A percentile compares a stretch with the other conserved stretches of the same genome.
Evolutionary conservation across 2,888 invertebrate species (phyloP).

Genomic region (Caenorhabditis sp.): DNA sequence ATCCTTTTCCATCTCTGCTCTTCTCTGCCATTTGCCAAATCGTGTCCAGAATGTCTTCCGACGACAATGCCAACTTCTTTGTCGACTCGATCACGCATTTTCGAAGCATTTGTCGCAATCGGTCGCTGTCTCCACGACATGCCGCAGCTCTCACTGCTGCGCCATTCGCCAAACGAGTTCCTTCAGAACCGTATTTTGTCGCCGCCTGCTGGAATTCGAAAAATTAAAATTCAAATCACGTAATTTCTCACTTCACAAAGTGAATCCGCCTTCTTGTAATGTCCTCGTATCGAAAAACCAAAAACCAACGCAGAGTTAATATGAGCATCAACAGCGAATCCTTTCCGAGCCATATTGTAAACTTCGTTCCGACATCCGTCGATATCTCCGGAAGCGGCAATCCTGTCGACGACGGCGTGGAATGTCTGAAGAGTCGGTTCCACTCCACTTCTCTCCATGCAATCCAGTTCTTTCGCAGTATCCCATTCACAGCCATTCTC

Average conservation of each 20-base stretch:
- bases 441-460: slow-evolving; percentile 48
- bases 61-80: slow-evolving; percentile 51
- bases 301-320: slow-evolving; percentile 69
- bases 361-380: slow-evolving; percentile 66
- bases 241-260: slow-evolving; percentile 61
- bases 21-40: slow-evolving; percentile 73
- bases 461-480: slow-evolving; percentile 51
- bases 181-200: slow-evolving; percentile 62
- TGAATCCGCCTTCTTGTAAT: slow-evolving; percentile 69
- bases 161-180: slow-evolving; percentile 59
- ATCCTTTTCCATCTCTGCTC: slow-evolving; percentile 62
- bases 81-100: slow-evolving; percentile 49
- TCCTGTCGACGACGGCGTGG: slow-evolving; percentile 47
- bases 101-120: slow-evolving; percentile 65
- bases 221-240: not conserved
- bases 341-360: slow-evolving; percentile 69
- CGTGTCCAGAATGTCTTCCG: slow-evolving; percentile 66
- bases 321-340: slow-evolving; percentile 66
- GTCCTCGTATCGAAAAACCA: slow-evolving; percentile 66
- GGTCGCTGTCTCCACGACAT: slow-evolving; percentile 63
- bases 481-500: slow-evolving; percentile 69
- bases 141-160: slow-evolving; percentile 71
- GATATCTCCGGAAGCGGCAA: slow-evolving; percentile 56
- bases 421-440: slow-evolving; percentile 65
- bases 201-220: slow-evolving; percentile 61